phyloP scores from a whole-genome alignment of 1,140 invertebrate genomes.

The Drosophila setifemur region DNA sequence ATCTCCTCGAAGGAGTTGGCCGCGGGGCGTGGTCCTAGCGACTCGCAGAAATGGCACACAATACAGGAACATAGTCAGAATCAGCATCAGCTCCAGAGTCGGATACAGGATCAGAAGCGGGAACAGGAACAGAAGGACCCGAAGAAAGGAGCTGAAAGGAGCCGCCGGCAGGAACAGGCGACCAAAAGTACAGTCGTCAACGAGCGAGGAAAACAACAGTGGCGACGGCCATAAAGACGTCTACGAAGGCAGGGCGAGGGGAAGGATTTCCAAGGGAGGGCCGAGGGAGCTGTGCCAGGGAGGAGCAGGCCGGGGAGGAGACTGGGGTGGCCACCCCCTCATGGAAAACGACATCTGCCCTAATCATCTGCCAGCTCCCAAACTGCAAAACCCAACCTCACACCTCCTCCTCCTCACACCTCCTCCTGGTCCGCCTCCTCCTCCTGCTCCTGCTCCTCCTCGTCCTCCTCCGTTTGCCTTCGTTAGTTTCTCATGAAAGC shows the following conservation, averaged over 20 bases:
- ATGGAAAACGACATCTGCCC: conserved; percentile 69
- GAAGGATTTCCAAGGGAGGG: no score
- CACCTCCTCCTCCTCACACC: neutral
- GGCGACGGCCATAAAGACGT: conserved; percentile 71
- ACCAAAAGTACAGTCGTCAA: conserved; percentile 74
- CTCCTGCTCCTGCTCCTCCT: neutral
- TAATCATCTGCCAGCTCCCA: conserved; percentile 56
- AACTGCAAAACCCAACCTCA: no score
- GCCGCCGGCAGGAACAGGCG: conserved; percentile 25
- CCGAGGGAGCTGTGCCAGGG: neutral
- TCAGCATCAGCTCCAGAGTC: no score
- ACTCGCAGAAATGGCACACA: conserved; percentile 33
- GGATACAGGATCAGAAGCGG: conserved; percentile 21
- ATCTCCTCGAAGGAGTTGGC: no score
- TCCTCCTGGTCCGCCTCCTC: neutral
- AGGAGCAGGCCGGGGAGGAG: neutral
- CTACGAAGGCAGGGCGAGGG: conserved; percentile 57
- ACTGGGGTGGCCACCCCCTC: conserved; percentile 8
- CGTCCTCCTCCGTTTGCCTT: neutral
- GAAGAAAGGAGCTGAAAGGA: neutral
- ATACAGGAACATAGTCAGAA: no score
- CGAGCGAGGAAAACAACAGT: conserved; percentile 73
- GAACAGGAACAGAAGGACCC: conserved; percentile 19
- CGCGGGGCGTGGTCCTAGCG: no score
- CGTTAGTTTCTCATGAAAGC: conserved; percentile 76